Evolutionary conservation across 2,797 vertebrate genomes (phyloP), one percentile per base, ranked within the genome.

Genomic region (Periophthalmus magnuspinnatus): DNA sequence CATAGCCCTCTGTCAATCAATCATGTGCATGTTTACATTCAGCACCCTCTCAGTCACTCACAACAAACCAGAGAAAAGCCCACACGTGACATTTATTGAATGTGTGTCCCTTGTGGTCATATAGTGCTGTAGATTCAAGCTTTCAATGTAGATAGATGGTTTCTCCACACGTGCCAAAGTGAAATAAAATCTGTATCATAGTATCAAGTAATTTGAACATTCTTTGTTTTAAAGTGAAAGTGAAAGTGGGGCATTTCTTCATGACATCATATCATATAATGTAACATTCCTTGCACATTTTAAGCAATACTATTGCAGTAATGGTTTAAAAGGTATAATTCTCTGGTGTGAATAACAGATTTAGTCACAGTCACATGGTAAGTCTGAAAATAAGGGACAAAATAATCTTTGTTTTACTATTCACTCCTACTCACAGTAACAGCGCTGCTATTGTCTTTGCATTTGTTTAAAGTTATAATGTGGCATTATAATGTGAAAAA

Each of bases 51-150:
- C 19, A 65, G 62, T 41, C 24, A 24, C 72, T 77, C 75, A 45
- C 65, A 74, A 52, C 60, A 75, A 77, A 75, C 61, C 2, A 47
- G 16, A 65, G 69, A 59, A 45, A 70, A 79, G 48, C 28, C 19
- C 19, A 21, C 14, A 14, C 34, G 28, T 70, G 61, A 79, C 78
- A 81, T 86, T 84, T 82, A 78, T 86, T 74, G 74, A 75, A 68
- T 7, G 17, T 7, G 65, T 72, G 77, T 72, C 65, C 65, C 34
- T 28, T 5, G 13, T 24, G 2, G 22, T 69, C 85, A 84, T 77
- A 83, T 85, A 82, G 86, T 75, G 63, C 73, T 5, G 22, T 81
- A 45, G 75, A 87, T 83, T 73, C 68, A 79, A 81, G 61, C 70
- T 80, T 70, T 79, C 63, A 58, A 1, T 24, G 32, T 47, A 74